phyloP scores from a whole-genome alignment of 2,888 invertebrate genomes.

The Melipona beecheii region DNA sequence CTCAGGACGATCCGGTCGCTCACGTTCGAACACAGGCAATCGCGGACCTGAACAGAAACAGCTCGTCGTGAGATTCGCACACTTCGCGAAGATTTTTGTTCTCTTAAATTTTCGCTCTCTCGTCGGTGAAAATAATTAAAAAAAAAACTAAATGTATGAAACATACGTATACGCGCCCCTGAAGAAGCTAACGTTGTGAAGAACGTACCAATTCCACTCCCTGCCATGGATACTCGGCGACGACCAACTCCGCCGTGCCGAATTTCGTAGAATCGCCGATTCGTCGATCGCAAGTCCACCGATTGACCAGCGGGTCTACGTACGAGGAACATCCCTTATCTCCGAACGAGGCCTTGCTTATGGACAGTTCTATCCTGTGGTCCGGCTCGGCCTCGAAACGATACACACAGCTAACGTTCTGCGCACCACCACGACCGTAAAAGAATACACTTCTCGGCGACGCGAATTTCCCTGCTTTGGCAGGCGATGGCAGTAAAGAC shows the following conservation, averaged over 20 bases:
- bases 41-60: conserved; percentile 87
- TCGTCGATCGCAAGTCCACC: conserved; percentile 88
- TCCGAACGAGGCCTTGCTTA: conserved; percentile 89
- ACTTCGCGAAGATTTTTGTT: too few species aligned
- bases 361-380: conserved; percentile 89
- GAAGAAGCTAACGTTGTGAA: neutral
- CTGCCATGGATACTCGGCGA: conserved; percentile 80
- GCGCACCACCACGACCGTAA: conserved; percentile 92
- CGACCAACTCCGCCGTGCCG: conserved; percentile 75
- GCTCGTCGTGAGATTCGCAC: neutral
- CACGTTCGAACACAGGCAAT: conserved; percentile 90
- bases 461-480: conserved; percentile 87
- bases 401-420: conserved; percentile 90
- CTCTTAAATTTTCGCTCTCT: neutral
- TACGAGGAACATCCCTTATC: conserved; percentile 88
- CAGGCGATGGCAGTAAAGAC: conserved; percentile 39
- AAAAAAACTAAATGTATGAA: too few species aligned
- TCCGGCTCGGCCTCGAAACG: conserved; percentile 90
- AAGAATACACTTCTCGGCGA: conserved; percentile 93
- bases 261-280: conserved; percentile 52
- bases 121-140: too few species aligned
- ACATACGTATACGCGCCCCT: too few species aligned
- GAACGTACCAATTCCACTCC: conserved; percentile 86
- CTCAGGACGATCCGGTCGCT: conserved; percentile 88
- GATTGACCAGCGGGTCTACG: conserved; percentile 87